phyloP scores from a whole-genome alignment of 2,797 vertebrate species.

The Spea hammondii region DNA sequence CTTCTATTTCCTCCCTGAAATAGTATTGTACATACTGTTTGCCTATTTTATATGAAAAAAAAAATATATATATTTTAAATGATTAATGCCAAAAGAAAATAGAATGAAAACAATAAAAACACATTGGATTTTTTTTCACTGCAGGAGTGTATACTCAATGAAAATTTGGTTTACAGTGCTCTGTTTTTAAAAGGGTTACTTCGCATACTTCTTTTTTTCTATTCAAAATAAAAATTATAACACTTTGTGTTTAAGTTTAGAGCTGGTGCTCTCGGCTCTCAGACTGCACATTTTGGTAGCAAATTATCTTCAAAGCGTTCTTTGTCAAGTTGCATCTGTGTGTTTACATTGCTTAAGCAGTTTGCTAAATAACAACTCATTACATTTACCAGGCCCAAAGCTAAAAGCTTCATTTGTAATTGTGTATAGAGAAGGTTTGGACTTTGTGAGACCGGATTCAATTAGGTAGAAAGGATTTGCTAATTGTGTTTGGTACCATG shows the following conservation, averaged over 20 bases:
- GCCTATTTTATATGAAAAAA: not conserved
- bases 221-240: conserved; percentile 2
- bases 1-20: no score
- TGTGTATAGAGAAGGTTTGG: conserved; percentile 25
- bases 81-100: not conserved
- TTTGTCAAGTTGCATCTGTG: conserved; percentile 21
- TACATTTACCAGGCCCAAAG: conserved; percentile 26
- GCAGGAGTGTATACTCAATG: not conserved
- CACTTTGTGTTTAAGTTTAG: conserved; percentile 7
- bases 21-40: no score
- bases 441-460: conserved; percentile 30
- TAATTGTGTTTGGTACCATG: conserved; percentile 29
- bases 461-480: conserved; percentile 31
- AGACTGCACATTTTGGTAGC: conserved; percentile 14
- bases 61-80: not conserved
- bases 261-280: conserved; percentile 24
- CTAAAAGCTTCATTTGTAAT: conserved; percentile 35
- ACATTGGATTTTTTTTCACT: not conserved
- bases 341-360: conserved; percentile 24
- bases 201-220: conserved; percentile 1
- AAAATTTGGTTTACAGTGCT: conserved; percentile 1
- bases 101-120: not conserved
- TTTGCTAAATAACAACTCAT: conserved; percentile 45
- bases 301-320: conserved; percentile 27
- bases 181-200: not conserved